Evolutionary conservation across 2,113 vertebrate species (phyloP).

Genomic region (Vulpes lagopus): DNA sequence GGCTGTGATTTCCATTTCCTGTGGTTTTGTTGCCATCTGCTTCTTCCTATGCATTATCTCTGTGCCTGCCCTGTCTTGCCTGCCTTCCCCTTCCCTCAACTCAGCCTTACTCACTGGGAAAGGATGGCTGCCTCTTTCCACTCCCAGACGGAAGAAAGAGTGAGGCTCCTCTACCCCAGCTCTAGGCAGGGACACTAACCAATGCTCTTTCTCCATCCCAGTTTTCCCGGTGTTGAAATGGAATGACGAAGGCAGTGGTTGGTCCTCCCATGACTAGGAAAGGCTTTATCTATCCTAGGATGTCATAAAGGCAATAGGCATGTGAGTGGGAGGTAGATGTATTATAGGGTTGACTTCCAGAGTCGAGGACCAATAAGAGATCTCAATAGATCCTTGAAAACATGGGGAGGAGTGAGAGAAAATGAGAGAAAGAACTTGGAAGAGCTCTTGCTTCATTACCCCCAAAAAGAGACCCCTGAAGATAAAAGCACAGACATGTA

Average conservation of each 20-base stretch:
- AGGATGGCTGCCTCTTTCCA: neutral
- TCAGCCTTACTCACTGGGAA: neutral
- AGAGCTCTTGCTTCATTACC: neutral
- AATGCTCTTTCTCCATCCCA: neutral
- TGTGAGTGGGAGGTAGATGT: neutral
- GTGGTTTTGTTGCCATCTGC: neutral
- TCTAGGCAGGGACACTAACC: neutral
- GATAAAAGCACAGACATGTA: neutral
- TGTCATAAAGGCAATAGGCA: neutral
- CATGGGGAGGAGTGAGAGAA: neutral
- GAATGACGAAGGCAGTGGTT: neutral
- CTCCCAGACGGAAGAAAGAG: too few species aligned
- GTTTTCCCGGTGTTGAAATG: neutral
- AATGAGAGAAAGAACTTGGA: neutral
- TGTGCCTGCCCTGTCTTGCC: neutral
- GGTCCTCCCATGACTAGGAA: neutral
- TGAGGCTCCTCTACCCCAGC: neutral
- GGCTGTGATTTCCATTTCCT: neutral
- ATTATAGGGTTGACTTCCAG: neutral
- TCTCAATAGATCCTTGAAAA: neutral
- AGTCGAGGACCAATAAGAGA: neutral
- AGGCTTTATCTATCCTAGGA: neutral
- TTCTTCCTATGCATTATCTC: neutral
- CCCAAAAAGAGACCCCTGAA: neutral
- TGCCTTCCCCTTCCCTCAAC: neutral